These are phyloP conservation scores for Hirundo rustica DNA, from an alignment of 2,797 vertebrate genomes.

Conservation along the genomic window DNA sequence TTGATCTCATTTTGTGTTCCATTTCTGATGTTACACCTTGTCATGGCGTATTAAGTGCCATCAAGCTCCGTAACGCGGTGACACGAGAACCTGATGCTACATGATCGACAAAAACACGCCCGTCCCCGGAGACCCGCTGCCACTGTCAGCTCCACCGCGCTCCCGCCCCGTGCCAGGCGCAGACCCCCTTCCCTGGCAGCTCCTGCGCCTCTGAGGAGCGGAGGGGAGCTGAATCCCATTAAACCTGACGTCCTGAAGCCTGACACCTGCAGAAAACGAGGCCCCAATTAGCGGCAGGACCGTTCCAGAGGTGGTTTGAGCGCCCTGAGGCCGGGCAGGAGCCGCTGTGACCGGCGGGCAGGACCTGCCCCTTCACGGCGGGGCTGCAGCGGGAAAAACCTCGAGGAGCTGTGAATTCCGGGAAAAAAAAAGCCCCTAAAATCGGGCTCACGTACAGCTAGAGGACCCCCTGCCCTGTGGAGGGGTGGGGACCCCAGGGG, in stretches of 20 bases:
- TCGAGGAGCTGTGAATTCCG: not conserved
- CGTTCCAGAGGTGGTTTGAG: not conserved
- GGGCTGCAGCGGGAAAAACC: not conserved
- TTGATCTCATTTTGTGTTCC: conserved; percentile 65
- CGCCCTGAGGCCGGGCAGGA: not conserved
- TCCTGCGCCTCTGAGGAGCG: not conserved
- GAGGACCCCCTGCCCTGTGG: accelerated
- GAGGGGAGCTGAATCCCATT: not conserved
- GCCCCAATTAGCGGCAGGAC: conserved; percentile 38
- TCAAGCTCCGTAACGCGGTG: conserved; percentile 37
- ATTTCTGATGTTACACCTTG: conserved; percentile 64
- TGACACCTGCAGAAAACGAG: conserved; percentile 60
- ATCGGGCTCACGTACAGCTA: accelerated
- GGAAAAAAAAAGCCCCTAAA: not conserved
- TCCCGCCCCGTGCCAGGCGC: not conserved
- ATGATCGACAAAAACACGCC: conserved; percentile 24
- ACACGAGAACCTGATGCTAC: conserved; percentile 55
- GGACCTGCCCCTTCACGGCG: not conserved
- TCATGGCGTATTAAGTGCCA: conserved; percentile 61
- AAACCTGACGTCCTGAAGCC: conserved; percentile 44
- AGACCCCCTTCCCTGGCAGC: conserved; percentile 9
- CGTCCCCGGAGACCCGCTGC: conserved; percentile 20
- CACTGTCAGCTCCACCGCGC: not conserved
- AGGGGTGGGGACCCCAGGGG: not conserved
- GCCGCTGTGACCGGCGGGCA: not conserved